Evolutionary conservation across 2,888 invertebrate genomes (phyloP), one percentile per base, ranked within the genome.

Genomic region (Beris chalybata): DNA sequence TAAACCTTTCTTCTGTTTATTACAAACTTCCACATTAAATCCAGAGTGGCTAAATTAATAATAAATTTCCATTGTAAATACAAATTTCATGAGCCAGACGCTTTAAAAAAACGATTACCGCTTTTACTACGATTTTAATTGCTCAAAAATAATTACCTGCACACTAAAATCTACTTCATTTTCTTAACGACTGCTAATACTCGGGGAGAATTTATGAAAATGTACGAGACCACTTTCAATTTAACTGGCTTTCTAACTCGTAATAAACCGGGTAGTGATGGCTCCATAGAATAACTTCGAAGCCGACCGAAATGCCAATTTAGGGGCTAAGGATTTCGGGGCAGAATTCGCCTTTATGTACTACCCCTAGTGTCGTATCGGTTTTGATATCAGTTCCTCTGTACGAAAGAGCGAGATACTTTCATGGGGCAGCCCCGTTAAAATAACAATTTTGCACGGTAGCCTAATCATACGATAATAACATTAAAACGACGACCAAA

Each of bases 401-500:
- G 13, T 6, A 12, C n/a, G 31, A 31, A n/a, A 31, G 5, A 38
- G 43, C 43, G 61, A n/a, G 38, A 43, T 22, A 61, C 38, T 61
- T 52, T 61, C 52, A 50, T 61, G 52, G 31, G 64, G 38, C 53
- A 44, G 48, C 65, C 50, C 50, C 63, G 68, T 50, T 59, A 45
- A 68, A 68, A 68, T 65, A 68, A 68, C 68, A 68, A 68, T 68
- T 68, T 68, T 65, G 68, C 65, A 61, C 56, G 65, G 65, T 61
- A 68, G 65, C 50, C 68, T 68, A 68, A 65, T 68, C 68, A 68
- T 56, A 65, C 68, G 65, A 68, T 68, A 68, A 68, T 65, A 68
- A 68, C 65, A 68, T 59, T 68, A 68, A 68, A 68, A 65, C 65
- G 61, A 52, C 61, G 63, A 63, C 55, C 65, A 45, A 64, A 68